phyloP scores from a whole-genome alignment of 2,888 invertebrate species.

The Pandemis corylana region DNA sequence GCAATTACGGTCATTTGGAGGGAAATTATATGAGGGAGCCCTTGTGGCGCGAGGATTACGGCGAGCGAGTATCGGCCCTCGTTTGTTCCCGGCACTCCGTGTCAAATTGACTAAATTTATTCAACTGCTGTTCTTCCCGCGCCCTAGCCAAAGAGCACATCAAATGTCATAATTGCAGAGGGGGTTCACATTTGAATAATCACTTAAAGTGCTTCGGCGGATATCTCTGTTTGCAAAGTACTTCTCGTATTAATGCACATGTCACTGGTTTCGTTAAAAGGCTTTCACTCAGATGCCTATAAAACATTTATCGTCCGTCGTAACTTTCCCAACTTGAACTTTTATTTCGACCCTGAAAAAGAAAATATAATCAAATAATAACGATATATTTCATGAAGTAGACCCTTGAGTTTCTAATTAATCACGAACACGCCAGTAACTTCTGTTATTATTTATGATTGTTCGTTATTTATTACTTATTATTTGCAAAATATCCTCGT shows the following conservation, averaged over 20 bases:
- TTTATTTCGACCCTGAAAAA: not conserved
- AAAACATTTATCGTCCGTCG: conserved; percentile 7
- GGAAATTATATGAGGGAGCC: conserved; percentile 43
- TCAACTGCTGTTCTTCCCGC: conserved; percentile 69
- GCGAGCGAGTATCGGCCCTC: conserved; percentile 28
- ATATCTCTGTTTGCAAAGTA: conserved; percentile 36
- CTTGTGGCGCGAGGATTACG: conserved; percentile 35
- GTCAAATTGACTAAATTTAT: conserved; percentile 83
- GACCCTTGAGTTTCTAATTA: conserved; percentile 31
- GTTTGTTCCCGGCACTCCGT: conserved; percentile 54
- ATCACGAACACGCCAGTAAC: conserved; percentile 32
- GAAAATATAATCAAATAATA: conserved; percentile 8
- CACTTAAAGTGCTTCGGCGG: conserved; percentile 59
- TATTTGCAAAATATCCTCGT: conserved; percentile 19
- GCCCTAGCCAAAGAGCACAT: conserved; percentile 63
- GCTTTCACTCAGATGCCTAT: not conserved
- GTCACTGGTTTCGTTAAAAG: conserved; percentile 31
- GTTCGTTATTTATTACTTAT: conserved; percentile 29
- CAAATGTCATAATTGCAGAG: conserved; percentile 77
- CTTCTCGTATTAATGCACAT: conserved; percentile 31
- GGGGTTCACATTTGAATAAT: conserved; percentile 67
- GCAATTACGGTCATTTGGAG: conserved; percentile 64
- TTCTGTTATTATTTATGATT: conserved; percentile 32
- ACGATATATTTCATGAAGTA: conserved; percentile 15
- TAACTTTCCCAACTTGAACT: conserved; percentile 7